Percentiles rank a stretch among this genome's conserved stretches.
phyloP scores from a whole-genome alignment of 2,797 vertebrate species.

The Dryobates pubescens region DNA sequence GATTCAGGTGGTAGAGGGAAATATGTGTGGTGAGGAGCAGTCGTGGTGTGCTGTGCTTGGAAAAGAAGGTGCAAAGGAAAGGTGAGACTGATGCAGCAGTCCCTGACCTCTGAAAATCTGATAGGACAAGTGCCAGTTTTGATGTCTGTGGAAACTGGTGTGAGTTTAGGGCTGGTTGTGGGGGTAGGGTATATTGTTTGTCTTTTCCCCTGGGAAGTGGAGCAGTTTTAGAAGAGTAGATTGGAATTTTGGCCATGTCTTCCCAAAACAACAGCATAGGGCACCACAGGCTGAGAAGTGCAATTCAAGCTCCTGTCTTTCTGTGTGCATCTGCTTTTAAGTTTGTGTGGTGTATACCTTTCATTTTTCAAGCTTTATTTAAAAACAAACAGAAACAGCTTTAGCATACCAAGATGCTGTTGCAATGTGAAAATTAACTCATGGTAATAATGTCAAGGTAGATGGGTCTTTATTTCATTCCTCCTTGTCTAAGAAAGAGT shows the following conservation, averaged over 20 bases:
- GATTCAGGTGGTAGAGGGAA: not conserved
- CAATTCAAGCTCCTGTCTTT: not conserved
- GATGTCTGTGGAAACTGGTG: not conserved
- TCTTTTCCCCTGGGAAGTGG: not conserved
- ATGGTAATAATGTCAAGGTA: not conserved
- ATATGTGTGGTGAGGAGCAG: not conserved
- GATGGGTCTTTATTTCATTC: not conserved
- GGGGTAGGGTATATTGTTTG: not conserved
- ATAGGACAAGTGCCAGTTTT: not conserved
- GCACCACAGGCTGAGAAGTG: not conserved
- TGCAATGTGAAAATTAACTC: not conserved
- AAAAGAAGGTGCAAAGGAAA: not conserved
- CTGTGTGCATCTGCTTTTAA: not conserved
- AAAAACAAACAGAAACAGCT: not conserved
- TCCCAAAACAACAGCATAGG: not conserved
- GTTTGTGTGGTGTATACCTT: not conserved
- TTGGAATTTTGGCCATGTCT: not conserved
- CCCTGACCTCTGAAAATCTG: not conserved
- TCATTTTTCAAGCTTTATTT: not conserved
- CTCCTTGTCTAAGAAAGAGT: not conserved
- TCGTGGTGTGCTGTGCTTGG: accelerated
- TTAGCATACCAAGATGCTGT: not conserved
- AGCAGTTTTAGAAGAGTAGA: not conserved
- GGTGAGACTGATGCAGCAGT: not conserved
- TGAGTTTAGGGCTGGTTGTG: not conserved